Evolutionary conservation across 1,140 invertebrate species (phyloP).

Genomic region (Ostrea edulis): DNA sequence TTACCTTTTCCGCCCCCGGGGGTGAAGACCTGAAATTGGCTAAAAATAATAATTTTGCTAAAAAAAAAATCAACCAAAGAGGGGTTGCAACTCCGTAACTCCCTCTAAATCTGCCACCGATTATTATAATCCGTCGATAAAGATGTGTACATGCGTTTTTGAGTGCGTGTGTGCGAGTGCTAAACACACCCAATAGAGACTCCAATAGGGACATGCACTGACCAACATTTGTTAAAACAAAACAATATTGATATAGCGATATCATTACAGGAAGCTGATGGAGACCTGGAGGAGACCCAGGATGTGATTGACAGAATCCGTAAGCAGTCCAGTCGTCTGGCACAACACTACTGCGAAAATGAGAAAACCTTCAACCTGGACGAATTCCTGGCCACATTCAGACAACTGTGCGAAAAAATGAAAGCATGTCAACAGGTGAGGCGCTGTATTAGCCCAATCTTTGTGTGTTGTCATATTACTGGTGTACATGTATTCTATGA

Average conservation of each 20-base stretch:
- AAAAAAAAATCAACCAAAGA: no score
- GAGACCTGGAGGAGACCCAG: slow-evolving; percentile 90
- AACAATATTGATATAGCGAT: neutral
- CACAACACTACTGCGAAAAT: slow-evolving; percentile 78
- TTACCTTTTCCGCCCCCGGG: neutral
- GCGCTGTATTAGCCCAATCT: no score
- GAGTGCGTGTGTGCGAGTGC: no score
- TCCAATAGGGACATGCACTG: neutral
- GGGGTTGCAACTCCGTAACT: no score
- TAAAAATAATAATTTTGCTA: no score
- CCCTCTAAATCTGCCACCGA: no score
- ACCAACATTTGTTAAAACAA: neutral
- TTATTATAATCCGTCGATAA: no score
- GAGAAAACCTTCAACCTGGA: slow-evolving; percentile 75
- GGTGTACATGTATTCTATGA: no score
- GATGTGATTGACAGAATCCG: slow-evolving; percentile 91
- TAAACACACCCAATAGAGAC: no score
- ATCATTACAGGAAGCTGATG: slow-evolving; percentile 87
- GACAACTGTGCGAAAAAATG: slow-evolving; percentile 76
- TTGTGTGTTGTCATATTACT: no score
- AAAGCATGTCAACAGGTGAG: slow-evolving; percentile 74
- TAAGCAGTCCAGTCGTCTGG: slow-evolving; percentile 75
- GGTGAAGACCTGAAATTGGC: no score
- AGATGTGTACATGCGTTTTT: no score
- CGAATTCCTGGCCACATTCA: slow-evolving; percentile 76